Evolutionary conservation across 2,113 vertebrate species (phyloP).

Genomic region (Oxyura jamaicensis): DNA sequence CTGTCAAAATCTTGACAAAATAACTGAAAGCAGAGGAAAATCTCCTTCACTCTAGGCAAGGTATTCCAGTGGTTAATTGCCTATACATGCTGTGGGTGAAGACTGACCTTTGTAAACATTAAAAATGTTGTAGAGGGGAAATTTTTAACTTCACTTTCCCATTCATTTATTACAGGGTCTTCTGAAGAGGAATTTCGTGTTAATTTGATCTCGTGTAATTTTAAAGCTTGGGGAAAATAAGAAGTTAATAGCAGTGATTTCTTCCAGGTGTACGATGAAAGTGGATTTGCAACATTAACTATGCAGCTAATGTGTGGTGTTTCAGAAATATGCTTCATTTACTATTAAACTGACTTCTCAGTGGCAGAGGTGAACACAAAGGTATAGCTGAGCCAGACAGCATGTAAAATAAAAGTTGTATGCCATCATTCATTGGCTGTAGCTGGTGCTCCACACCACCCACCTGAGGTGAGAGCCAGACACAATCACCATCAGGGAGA

Average conservation of each 20-base stretch:
- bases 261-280: background rate
- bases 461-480: background rate
- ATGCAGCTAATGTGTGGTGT: background rate
- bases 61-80: background rate
- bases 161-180: background rate
- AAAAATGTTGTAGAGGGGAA: background rate
- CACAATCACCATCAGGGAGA: background rate
- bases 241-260: constrained; percentile 31
- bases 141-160: background rate
- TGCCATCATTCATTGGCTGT: background rate
- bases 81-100: background rate
- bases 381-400: background rate
- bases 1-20: background rate
- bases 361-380: background rate
- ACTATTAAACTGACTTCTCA: background rate
- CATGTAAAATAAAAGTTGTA: background rate
- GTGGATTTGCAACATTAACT: constrained; percentile 30
- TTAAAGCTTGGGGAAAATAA: constrained; percentile 21
- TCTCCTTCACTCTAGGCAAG: background rate
- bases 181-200: constrained; percentile 22
- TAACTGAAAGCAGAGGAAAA: background rate
- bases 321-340: constrained; percentile 26
- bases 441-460: background rate
- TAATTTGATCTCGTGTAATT: background rate
- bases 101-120: background rate